Evolutionary conservation across 2,113 vertebrate species (phyloP).

Genomic region (Halichoerus grypus): DNA sequence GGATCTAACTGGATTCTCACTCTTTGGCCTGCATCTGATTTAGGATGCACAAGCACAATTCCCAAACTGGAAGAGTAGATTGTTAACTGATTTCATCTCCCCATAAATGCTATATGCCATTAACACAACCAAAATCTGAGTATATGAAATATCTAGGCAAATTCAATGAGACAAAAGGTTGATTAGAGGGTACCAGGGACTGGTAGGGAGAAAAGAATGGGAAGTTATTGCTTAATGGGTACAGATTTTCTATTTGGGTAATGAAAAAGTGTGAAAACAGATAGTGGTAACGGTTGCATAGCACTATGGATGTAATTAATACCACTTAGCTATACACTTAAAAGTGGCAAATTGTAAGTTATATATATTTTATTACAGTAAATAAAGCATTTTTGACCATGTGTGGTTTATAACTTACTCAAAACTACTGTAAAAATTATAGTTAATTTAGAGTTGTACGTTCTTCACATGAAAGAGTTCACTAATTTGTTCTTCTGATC

Average conservation of each 20-base stretch:
- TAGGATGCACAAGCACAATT: conserved; percentile 7
- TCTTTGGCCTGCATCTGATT: conserved; percentile 55
- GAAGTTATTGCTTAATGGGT: conserved; percentile 20
- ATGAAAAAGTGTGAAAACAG: conserved; percentile 15
- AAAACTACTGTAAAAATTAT: conserved; percentile 58
- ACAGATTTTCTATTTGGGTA: conserved; percentile 23
- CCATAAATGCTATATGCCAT: not conserved
- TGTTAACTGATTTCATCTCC: conserved; percentile 14
- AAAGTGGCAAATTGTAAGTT: conserved; percentile 47
- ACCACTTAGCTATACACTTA: conserved; percentile 31
- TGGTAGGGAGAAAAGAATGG: not conserved
- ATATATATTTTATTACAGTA: conserved; percentile 54
- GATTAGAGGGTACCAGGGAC: not conserved
- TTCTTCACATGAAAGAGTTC: conserved; percentile 42
- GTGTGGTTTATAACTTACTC: conserved; percentile 6
- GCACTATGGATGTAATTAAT: conserved; percentile 44
- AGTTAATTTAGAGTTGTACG: conserved; percentile 64
- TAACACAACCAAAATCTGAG: conserved; percentile 22
- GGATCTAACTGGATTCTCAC: conserved; percentile 20
- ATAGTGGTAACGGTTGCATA: not conserved
- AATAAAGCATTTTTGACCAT: conserved; percentile 37
- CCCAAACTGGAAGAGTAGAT: not conserved
- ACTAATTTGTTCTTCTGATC: conserved; percentile 63
- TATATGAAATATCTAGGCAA: conserved; percentile 50
- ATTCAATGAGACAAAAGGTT: conserved; percentile 18